These are phyloP conservation scores for Cephalopachus bancanus DNA, from an alignment of 2,797 vertebrate species.

Conservation along the genomic window DNA sequence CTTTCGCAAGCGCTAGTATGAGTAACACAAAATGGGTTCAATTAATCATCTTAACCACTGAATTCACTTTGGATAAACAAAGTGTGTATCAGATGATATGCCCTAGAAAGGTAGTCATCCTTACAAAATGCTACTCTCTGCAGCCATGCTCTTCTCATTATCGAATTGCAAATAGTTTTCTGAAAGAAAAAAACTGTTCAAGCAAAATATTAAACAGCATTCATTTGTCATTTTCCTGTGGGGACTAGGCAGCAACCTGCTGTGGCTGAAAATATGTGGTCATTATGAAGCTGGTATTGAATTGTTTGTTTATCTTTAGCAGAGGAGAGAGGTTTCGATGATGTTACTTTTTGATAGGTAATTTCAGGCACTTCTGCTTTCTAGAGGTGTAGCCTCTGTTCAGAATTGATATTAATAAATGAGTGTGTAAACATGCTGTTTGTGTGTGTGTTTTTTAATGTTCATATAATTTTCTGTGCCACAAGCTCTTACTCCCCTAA, in stretches of 20 bases:
- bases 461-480: constrained; percentile 64
- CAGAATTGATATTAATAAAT: constrained; percentile 75
- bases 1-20: constrained; percentile 85
- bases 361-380: constrained; percentile 83
- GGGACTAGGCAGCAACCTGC: constrained; percentile 82
- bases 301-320: constrained; percentile 85
- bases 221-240: constrained; percentile 89
- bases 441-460: constrained; percentile 52
- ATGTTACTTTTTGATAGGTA: constrained; percentile 80
- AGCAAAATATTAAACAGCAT: constrained; percentile 90
- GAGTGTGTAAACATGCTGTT: constrained; percentile 57
- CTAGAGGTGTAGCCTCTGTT: constrained; percentile 61
- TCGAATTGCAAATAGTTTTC: constrained; percentile 91
- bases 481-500: constrained; percentile 55
- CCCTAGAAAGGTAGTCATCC: constrained; percentile 94
- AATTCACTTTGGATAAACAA: constrained; percentile 90
- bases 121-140: constrained; percentile 87
- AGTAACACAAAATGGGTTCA: constrained; percentile 91
- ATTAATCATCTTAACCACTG: constrained; percentile 93
- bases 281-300: constrained; percentile 85
- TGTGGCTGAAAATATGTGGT: constrained; percentile 86
- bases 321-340: constrained; percentile 57
- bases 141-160: constrained; percentile 90
- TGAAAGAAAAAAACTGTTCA: constrained; percentile 89
- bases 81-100: constrained; percentile 87